These are phyloP conservation scores for Liasis olivaceus DNA, from an alignment of 2,797 vertebrate genomes.

Conservation along the genomic window DNA sequence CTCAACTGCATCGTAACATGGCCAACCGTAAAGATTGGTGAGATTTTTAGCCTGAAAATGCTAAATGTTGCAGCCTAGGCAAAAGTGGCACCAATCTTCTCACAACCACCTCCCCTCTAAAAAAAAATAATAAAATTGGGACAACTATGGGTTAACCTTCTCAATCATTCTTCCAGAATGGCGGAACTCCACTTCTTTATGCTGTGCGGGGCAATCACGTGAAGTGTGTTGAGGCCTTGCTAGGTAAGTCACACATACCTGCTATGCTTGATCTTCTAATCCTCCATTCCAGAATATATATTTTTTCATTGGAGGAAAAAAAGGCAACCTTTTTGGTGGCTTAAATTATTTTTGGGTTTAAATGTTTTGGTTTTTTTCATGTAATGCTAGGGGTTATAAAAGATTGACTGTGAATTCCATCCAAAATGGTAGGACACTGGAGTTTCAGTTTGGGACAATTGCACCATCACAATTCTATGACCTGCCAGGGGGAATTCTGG, in stretches of 20 bases:
- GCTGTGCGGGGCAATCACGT: slow-evolving; percentile 93
- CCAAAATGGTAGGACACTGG: background rate
- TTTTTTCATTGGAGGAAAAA: too few relatives aligned
- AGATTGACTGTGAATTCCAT: background rate
- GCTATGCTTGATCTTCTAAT: too few relatives aligned
- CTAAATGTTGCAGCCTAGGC: too few relatives aligned
- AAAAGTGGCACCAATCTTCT: background rate
- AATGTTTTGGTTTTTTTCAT: background rate
- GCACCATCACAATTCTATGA: background rate
- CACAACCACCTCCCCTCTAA: background rate
- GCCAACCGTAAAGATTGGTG: background rate
- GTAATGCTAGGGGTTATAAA: background rate
- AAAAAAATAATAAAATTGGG: background rate
- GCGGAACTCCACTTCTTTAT: slow-evolving; percentile 94
- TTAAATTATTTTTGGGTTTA: background rate
- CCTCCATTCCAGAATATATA: background rate
- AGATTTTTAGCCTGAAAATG: background rate
- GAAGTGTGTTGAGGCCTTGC: slow-evolving; percentile 88
- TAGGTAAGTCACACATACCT: slow-evolving; percentile 76
- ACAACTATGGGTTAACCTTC: background rate
- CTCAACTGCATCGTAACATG: background rate
- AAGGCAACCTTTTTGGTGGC: background rate
- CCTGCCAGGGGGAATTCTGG: background rate
- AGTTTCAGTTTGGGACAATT: background rate
- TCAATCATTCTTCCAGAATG: slow-evolving; percentile 80